phyloP scores from a whole-genome alignment of 2,888 invertebrate genomes.

The Nephrotoma flavescens region DNA sequence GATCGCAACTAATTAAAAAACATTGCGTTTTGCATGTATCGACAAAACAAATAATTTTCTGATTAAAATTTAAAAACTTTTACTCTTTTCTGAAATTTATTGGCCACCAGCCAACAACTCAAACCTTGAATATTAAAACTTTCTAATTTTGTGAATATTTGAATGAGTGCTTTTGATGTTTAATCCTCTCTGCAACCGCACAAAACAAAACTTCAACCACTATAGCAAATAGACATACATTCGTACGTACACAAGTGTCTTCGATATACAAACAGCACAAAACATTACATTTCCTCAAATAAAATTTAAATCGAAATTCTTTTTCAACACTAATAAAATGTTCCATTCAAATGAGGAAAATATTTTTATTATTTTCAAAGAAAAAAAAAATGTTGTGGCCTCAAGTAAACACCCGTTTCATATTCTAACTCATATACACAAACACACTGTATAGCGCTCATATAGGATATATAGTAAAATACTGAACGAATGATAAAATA shows the following conservation, averaged over 20 bases:
- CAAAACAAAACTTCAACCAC: background rate
- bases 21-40: no score
- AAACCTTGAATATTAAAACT: background rate
- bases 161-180: background rate
- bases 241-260: background rate
- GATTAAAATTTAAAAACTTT: no score
- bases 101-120: background rate
- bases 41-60: no score
- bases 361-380: background rate
- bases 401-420: background rate
- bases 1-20: no score
- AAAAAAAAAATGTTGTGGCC: background rate
- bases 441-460: background rate
- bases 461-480: background rate
- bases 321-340: background rate
- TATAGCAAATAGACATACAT: background rate
- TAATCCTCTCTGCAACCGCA: background rate
- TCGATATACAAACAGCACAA: background rate
- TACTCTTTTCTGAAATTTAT: no score
- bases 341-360: background rate
- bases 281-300: background rate
- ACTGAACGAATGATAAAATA: background rate
- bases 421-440: background rate
- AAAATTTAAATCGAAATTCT: background rate
- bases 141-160: background rate